Conservation (phyloP, 2,888 invertebrate genomes). For the Drosophila gaucha region DNA sequence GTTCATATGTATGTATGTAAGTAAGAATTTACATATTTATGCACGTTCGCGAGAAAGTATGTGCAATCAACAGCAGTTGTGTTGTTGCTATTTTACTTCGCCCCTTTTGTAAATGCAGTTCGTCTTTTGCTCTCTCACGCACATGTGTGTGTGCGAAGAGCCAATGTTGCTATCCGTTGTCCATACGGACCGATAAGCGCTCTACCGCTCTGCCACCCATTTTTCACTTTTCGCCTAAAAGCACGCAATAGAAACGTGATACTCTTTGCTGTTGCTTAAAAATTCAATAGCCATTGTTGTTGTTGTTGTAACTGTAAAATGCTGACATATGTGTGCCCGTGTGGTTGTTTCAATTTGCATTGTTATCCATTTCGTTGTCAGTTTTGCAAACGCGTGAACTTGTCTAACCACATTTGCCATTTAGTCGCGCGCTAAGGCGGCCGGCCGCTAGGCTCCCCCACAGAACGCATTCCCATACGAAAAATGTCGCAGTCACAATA, state of each 20-base stretch:
- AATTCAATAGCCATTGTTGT: conserved; percentile 2
- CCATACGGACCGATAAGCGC: neutral
- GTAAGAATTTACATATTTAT: neutral
- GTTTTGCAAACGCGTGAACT: conserved; percentile 14
- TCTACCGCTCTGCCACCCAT: neutral
- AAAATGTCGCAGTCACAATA: conserved; percentile 11
- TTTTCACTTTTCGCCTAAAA: conserved; percentile 48
- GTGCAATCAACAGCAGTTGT: neutral
- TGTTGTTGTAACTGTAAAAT: conserved; percentile 37
- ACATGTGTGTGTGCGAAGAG: conserved; percentile 2
- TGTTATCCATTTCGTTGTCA: conserved; percentile 25
- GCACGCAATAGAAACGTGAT: conserved; percentile 29
- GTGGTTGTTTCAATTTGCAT: conserved; percentile 38
- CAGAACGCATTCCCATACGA: neutral
- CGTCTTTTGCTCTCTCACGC: neutral
- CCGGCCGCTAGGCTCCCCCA: conserved; percentile 20
- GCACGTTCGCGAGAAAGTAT: neutral
- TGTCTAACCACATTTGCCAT: conserved; percentile 31
- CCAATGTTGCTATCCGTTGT: neutral
- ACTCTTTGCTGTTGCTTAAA: neutral
- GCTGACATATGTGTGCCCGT: conserved; percentile 31
- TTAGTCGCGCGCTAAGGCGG: conserved; percentile 31
- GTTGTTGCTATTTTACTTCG: neutral
- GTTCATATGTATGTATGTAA: neutral
- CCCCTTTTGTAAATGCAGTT: neutral